Evolutionary conservation across 2,113 vertebrate species (phyloP), one percentile per base, ranked within the genome.

Genomic region (Scortum barcoo): DNA sequence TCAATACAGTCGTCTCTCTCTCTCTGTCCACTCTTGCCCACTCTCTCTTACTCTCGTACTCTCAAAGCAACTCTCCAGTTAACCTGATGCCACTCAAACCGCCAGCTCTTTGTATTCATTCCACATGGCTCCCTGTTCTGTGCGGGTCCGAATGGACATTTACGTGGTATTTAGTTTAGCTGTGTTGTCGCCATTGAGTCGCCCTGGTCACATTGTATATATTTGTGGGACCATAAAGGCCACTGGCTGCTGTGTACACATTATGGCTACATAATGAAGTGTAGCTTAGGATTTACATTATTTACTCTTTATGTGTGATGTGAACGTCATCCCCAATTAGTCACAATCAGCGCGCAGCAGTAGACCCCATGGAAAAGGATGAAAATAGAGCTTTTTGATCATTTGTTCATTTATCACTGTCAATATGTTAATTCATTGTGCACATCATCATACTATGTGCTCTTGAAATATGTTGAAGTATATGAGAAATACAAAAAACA

Each of bases 61-160:
- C 80, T 68, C 85, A 75, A 77, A 90, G 88, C 83, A 89, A 65
- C 86, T 90, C 69, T 74, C 71, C 81, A 91, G 91, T 93, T 93
- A 93, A 88, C 88, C 89, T 50, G 53, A 76, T 67, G 88, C 67
- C 72, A 72, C 72, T 62, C 9, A 0, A 58, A 65, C 72, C n/a
- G 2, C 28, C 58, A 8, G 56, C 54, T 38, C 81, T 84, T 77
- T 87, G 81, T 89, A 85, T 88, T 79, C 48, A 42, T 83, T 92
- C 72, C 67, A 36, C 33, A 54, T n/a, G 62, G n/a, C 61, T 67
- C 51, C 60, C 22, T 50, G 38, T 46, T 57, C 54, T 20, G 56
- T 0, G 50, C 50, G 40, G 30, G 51, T 76, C 53, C 79, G 78
- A 67, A 71, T 70, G 30, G 63, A 58, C 56, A 61, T 77, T 44